Conservation (phyloP, 2,888 invertebrate genomes). For the Lathronympha strigana region DNA sequence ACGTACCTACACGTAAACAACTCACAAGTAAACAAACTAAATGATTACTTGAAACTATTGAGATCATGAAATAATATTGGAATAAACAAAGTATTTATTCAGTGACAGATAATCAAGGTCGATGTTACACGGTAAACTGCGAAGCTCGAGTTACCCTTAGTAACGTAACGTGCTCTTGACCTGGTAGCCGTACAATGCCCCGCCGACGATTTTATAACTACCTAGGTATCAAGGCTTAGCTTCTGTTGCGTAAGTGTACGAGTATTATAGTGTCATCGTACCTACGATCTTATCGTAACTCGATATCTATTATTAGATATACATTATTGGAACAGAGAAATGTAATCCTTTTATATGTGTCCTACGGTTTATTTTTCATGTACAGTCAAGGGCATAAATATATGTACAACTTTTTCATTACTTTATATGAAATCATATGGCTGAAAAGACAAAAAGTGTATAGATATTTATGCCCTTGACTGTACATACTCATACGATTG, state of each 20-base stretch:
- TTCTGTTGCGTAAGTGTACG: conserved; percentile 18
- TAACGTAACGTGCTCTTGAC: conserved; percentile 37
- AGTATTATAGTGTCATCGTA: conserved; percentile 7
- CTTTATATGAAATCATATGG: no score
- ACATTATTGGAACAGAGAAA: background rate
- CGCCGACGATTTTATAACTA: conserved; percentile 29
- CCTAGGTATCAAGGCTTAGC: conserved; percentile 35
- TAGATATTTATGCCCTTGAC: no score
- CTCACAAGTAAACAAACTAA: no score
- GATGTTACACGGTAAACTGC: conserved; percentile 17
- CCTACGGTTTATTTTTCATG: background rate
- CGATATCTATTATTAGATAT: background rate
- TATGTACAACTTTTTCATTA: no score
- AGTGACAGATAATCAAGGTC: conserved; percentile 21
- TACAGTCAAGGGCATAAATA: no score
- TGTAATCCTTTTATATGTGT: background rate
- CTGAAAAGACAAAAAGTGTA: no score
- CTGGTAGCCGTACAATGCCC: conserved; percentile 35
- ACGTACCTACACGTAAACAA: no score
- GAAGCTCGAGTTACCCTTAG: conserved; percentile 21
- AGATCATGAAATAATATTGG: background rate
- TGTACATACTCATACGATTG: background rate
- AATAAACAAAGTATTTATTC: background rate
- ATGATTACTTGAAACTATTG: background rate
- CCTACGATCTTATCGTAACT: background rate